Evolutionary conservation across 2,888 invertebrate species (phyloP).

Genomic region (Pseudanteris insignis): DNA sequence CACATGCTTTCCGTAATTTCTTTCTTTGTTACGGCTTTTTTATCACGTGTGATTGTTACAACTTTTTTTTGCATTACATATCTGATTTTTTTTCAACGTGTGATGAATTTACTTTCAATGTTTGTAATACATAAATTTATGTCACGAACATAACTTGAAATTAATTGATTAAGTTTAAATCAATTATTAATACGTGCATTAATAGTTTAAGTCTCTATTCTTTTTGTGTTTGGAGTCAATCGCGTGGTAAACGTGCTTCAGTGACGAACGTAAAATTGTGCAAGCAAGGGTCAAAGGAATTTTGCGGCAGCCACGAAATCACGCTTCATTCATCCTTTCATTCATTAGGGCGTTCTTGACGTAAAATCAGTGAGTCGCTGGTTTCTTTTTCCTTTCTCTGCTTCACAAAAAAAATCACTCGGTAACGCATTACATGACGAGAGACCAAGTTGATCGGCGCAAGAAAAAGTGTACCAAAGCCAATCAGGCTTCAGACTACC

Average conservation of each 20-base stretch:
- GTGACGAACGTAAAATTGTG: slow-evolving; percentile 8
- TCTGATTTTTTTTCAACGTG: too few relatives aligned
- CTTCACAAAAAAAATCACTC: slow-evolving; percentile 53
- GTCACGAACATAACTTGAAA: too few relatives aligned
- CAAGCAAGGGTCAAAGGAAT: slow-evolving; percentile 9
- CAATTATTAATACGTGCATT: neutral
- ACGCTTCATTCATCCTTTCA: slow-evolving; percentile 61
- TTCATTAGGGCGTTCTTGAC: slow-evolving; percentile 51
- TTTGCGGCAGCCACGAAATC: slow-evolving; percentile 51
- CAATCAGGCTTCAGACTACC: slow-evolving; percentile 55
- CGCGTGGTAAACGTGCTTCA: slow-evolving; percentile 17
- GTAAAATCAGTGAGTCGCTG: slow-evolving; percentile 46
- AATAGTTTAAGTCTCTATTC: too few relatives aligned
- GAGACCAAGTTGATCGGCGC: slow-evolving; percentile 57
- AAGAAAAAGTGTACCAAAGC: slow-evolving; percentile 61
- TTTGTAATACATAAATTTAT: too few relatives aligned
- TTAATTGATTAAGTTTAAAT: neutral
- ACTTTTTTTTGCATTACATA: too few relatives aligned
- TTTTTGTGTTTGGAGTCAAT: slow-evolving; percentile 26
- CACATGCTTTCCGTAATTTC: too few relatives aligned
- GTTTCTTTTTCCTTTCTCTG: slow-evolving; percentile 9
- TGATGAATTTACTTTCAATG: too few relatives aligned
- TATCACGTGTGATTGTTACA: too few relatives aligned
- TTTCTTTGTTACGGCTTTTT: too few relatives aligned
- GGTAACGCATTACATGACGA: slow-evolving; percentile 56